These are phyloP conservation scores for Oligia fasciuncula DNA, from an alignment of 2,888 invertebrate species.

Conservation along the genomic window DNA sequence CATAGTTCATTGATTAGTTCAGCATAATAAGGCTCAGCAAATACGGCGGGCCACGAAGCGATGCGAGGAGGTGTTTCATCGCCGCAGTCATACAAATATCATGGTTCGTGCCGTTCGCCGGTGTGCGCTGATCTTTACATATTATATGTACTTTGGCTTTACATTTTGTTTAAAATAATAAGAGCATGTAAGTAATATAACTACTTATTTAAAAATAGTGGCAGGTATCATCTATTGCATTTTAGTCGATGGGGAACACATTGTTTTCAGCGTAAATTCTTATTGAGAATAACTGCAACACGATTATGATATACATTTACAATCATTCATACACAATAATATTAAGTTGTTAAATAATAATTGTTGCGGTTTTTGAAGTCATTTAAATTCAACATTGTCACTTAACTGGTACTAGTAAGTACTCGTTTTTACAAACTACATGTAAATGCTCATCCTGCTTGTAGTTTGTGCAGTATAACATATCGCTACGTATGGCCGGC, in stretches of 20 bases:
- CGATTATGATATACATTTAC: constrained; percentile 45
- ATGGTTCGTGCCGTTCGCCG: background rate
- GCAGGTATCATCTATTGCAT: constrained; percentile 83
- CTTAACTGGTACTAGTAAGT: constrained; percentile 68
- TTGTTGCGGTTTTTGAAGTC: constrained; percentile 53
- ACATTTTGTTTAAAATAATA: constrained; percentile 61
- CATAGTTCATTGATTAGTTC: constrained; percentile 63
- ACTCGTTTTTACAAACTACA: constrained; percentile 58
- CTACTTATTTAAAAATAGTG: constrained; percentile 74
- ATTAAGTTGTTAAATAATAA: constrained; percentile 45
- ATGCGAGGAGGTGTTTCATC: background rate
- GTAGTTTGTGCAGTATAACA: constrained; percentile 55
- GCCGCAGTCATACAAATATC: background rate
- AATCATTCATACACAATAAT: constrained; percentile 44
- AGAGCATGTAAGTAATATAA: constrained; percentile 52
- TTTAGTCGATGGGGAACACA: constrained; percentile 84
- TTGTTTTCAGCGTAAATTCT: constrained; percentile 73
- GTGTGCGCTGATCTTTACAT: constrained; percentile 52
- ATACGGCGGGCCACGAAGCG: background rate
- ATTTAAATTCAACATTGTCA: constrained; percentile 54
- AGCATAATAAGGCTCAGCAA: constrained; percentile 49
- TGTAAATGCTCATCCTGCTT: constrained; percentile 31
- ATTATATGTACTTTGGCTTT: constrained; percentile 70
- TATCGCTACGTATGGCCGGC: constrained; percentile 54
- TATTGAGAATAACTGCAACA: constrained; percentile 57